Base-by-base conservation (phyloP, 2,888 invertebrate genomes). In the Philonicus albiceps region DNA sequence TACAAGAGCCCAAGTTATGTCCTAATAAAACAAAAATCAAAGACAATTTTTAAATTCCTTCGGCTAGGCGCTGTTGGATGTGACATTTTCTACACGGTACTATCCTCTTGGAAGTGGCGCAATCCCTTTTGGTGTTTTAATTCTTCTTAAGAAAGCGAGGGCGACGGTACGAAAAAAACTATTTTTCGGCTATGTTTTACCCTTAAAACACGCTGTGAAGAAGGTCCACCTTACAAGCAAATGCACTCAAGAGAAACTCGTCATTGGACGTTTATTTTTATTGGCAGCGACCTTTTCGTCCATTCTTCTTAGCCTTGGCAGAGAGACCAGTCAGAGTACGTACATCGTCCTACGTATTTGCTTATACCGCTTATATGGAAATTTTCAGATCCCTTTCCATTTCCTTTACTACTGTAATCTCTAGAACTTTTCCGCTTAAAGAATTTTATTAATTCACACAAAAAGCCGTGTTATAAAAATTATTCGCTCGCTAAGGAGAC, bases 221-320 rank as follows among this genome's bases (percentile, higher is more conserved):
- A 89, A 89, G 89, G 89, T 89, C 89, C 90, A 90, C 90, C 90
- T 91, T 91, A 92, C 92, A 92, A 92, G 92, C 91, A 92, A 92
- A 92, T 92, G 92, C 92, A 92, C 92, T 92, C 92, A 92, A 90
- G 90, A 90, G 90, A 90, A 91, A 91, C 89, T 85, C 75, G 85
- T 85, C 75, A 75, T 31, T 85, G 53, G 85, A 75, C 85, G 85
- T 85, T 85, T 85, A 85, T 85, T 85, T 85, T 85, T 85, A 85
- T 85, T 85, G 75, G 75, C 85, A 85, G 53, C 49, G 85, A 85
- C 85, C 85, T 85, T 85, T 85, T 75, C 75, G 43, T 85, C 34
- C 53, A 75, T 85, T 85, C 85, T 75, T 75, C 43, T 53, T 53
- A 27, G 85, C 34, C 40, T 40, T 74, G 27, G 34, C 53, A 55